These are phyloP conservation scores for Geothlypis trichas DNA, from an alignment of 2,113 vertebrate genomes.

Conservation along the genomic window DNA sequence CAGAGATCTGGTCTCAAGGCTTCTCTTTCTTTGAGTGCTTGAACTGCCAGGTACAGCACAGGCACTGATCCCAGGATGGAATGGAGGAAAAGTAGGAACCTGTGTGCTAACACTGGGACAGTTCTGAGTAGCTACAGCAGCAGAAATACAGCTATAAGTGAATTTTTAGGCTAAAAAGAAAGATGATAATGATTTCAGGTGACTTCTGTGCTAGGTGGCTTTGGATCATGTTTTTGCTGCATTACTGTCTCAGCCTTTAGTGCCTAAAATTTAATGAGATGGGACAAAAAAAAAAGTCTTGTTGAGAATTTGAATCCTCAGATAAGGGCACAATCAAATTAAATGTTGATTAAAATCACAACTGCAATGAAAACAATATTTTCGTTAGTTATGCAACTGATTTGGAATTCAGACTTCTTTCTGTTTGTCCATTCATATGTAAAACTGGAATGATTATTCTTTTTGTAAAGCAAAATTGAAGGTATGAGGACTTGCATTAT, in stretches of 20 bases:
- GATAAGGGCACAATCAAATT: neutral
- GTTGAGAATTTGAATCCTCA: neutral
- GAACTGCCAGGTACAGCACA: neutral
- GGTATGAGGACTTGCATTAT: neutral
- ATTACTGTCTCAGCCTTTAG: neutral
- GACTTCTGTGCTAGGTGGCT: neutral
- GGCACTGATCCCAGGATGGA: neutral
- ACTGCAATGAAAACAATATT: neutral
- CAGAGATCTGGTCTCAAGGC: fast-evolving
- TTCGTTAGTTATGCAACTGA: neutral
- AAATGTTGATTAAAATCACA: neutral
- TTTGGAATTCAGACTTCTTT: neutral
- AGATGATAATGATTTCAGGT: neutral
- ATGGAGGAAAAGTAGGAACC: neutral
- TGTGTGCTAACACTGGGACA: neutral
- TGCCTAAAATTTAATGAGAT: neutral
- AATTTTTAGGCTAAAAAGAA: neutral
- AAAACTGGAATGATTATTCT: neutral
- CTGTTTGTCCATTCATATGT: neutral
- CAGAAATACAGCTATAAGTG: neutral
- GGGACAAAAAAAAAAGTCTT: neutral
- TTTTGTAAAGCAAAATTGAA: neutral
- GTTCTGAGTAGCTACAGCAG: neutral
- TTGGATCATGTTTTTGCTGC: neutral
- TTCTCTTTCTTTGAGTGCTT: neutral